Percentiles rank a stretch among this genome's conserved stretches.
phyloP scores from a whole-genome alignment of 2,797 vertebrate species.

The Hafferia zeledoni region DNA sequence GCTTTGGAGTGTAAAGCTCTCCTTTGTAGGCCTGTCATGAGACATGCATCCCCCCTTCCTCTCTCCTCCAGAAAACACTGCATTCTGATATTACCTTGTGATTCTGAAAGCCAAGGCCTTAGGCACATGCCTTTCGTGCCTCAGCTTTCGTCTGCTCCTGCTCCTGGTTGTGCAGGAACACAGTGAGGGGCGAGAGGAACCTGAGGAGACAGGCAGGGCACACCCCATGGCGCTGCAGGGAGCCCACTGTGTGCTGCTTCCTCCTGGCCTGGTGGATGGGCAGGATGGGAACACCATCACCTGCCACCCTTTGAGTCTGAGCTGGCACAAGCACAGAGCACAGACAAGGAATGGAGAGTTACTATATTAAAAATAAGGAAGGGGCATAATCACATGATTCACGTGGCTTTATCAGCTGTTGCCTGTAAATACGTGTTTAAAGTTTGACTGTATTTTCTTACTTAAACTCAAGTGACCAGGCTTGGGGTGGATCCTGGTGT shows the following conservation, averaged over 20 bases:
- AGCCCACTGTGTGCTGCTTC: not conserved
- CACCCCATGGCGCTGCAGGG: not conserved
- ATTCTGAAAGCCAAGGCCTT: slow-evolving; percentile 57
- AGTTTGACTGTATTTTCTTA: not conserved
- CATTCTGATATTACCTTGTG: slow-evolving; percentile 14
- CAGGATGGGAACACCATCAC: not conserved
- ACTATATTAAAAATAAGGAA: not conserved
- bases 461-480: not conserved
- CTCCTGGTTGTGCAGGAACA: not conserved
- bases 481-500: not conserved
- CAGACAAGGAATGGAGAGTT: not conserved
- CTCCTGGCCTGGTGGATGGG: not conserved
- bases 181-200: slow-evolving; percentile 20
- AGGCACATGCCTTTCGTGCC: slow-evolving; percentile 61
- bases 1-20: not conserved
- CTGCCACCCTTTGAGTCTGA: not conserved
- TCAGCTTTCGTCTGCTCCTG: slow-evolving; percentile 37
- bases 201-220: slow-evolving; percentile 3
- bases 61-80: not conserved
- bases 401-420: not conserved
- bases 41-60: not conserved
- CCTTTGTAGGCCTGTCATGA: not conserved
- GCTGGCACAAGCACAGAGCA: not conserved
- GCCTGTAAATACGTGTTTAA: not conserved
- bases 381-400: not conserved